Conservation (phyloP, 30 jellyfish, hydroid and myxozoan genomes). For the Aurelia aurita complex sp. Pacific region DNA sequence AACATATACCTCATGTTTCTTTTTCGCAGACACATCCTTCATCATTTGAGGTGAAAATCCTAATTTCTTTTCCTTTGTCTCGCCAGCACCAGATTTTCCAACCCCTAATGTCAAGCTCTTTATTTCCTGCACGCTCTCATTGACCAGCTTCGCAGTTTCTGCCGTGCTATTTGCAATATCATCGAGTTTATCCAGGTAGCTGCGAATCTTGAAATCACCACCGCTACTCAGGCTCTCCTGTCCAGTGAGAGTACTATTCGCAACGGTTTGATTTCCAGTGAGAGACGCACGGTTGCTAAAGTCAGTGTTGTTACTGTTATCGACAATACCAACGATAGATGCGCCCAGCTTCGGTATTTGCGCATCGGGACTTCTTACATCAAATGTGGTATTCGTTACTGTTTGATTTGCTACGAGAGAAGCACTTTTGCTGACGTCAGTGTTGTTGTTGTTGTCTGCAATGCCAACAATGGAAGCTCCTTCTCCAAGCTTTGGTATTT, state of each 20-base stretch:
- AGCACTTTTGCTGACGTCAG: not conserved
- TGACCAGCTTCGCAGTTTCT: slow-evolving; percentile 26
- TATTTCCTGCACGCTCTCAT: slow-evolving; percentile 17
- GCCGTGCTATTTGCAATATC: slow-evolving; percentile 30
- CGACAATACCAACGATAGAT: slow-evolving; percentile 5
- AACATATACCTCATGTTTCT: slow-evolving; percentile 36
- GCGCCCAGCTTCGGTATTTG: slow-evolving; percentile 2
- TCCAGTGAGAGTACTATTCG: not conserved
- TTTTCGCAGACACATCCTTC: slow-evolving; percentile 46
- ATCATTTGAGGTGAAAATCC: not conserved
- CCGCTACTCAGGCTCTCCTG: slow-evolving; percentile 4
- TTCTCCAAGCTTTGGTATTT: slow-evolving; percentile 1
- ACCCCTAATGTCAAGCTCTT: not conserved
- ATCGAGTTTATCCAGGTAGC: slow-evolving; percentile 20
- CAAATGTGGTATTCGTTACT: not conserved
- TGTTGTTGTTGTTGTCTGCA: not conserved
- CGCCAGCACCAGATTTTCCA: not conserved
- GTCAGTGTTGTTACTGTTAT: slow-evolving; percentile 11
- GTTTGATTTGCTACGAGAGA: not conserved
- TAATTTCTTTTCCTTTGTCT: not conserved
- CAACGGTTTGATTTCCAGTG: not conserved
- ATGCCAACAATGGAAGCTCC: no score
- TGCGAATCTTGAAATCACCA: not conserved
- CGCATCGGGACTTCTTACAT: not conserved
- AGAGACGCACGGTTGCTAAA: not conserved